Percentiles rank a stretch among this genome's conserved stretches.
Conservation (phyloP, 2,113 vertebrate species). For the Cairina moschata region DNA sequence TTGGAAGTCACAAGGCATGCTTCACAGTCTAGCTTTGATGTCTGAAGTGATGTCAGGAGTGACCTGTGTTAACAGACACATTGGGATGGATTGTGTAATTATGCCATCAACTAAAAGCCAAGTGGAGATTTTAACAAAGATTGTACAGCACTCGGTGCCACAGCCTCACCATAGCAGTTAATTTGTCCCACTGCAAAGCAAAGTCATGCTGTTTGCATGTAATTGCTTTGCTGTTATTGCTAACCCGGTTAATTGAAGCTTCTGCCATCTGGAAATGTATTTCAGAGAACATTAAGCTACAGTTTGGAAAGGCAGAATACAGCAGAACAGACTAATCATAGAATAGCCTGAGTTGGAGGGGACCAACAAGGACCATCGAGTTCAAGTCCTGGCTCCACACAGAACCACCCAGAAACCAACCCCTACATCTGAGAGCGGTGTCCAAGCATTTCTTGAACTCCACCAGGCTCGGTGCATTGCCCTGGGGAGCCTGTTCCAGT, state of each 20-base stretch:
- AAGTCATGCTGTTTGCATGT: rapidly evolving
- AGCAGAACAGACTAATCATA: not conserved
- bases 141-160: not conserved
- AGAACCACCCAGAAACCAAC: no score
- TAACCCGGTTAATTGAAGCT: not conserved
- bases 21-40: not conserved
- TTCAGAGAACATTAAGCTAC: not conserved
- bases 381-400: no score
- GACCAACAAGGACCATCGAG: not conserved
- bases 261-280: not conserved
- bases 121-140: not conserved
- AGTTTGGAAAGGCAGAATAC: not conserved
- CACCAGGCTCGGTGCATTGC: no score
- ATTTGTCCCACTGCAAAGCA: not conserved
- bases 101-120: not conserved
- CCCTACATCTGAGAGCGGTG: no score
- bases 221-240: not conserved
- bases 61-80: not conserved
- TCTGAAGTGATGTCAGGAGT: not conserved
- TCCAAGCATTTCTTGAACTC: no score
- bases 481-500: no score
- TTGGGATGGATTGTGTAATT: not conserved
- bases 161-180: not conserved
- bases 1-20: not conserved
- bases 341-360: not conserved